phyloP scores from a whole-genome alignment of 1,140 invertebrate species.

The Drosophila sechellia region DNA sequence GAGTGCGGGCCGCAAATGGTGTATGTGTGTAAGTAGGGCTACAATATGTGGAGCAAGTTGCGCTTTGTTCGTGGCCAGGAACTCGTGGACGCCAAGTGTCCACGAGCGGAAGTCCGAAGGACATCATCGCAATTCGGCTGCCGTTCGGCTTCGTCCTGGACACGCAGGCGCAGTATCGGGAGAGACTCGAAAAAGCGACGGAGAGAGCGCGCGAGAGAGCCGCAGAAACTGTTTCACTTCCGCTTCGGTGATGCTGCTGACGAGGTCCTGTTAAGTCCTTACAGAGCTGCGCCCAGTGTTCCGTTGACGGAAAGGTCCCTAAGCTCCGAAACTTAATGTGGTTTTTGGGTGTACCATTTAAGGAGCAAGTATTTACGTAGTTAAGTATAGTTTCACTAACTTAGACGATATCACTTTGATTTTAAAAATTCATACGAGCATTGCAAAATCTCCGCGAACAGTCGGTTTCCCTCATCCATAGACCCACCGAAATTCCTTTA shows the following conservation, averaged over 20 bases:
- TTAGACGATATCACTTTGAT: too few species aligned
- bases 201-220: constrained; percentile 7
- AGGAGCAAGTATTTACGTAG: too few species aligned
- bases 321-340: too few species aligned
- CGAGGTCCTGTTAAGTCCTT: constrained; percentile 22
- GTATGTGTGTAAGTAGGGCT: constrained; percentile 78
- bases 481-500: constrained; percentile 18
- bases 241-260: constrained; percentile 19
- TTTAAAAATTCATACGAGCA: too few species aligned
- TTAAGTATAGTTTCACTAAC: too few species aligned
- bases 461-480: not conserved
- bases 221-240: constrained; percentile 37
- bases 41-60: constrained; percentile 79
- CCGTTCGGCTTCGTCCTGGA: constrained; percentile 44
- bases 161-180: constrained; percentile 20
- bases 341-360: too few species aligned
- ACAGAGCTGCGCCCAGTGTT: constrained; percentile 37
- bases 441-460: not conserved
- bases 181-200: not conserved
- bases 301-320: not conserved
- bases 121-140: constrained; percentile 34
- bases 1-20: constrained; percentile 18
- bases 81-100: constrained; percentile 17
- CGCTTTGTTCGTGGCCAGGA: constrained; percentile 57
- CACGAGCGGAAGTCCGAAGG: constrained; percentile 24